These are phyloP conservation scores for Hafferia zeledoni DNA, from an alignment of 2,797 vertebrate species.

Conservation along the genomic window DNA sequence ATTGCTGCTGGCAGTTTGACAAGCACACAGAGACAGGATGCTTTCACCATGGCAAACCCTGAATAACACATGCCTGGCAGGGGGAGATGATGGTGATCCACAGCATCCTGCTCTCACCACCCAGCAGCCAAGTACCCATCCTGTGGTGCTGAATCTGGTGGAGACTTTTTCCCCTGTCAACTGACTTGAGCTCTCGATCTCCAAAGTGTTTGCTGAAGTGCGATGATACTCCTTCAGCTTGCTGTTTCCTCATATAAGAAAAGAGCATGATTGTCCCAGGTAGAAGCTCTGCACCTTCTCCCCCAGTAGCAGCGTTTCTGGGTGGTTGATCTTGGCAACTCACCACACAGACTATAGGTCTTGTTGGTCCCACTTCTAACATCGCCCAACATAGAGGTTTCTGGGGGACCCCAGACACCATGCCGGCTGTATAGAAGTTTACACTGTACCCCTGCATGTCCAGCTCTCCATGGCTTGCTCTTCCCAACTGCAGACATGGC, in stretches of 20 bases:
- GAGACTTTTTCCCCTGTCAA: fast-evolving
- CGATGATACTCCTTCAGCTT: neutral
- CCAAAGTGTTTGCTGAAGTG: neutral
- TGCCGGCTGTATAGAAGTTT: fast-evolving
- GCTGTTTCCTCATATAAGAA: neutral
- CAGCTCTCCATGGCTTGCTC: neutral
- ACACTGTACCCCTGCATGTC: neutral
- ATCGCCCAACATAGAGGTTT: fast-evolving
- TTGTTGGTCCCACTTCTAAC: neutral
- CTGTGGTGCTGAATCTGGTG: neutral
- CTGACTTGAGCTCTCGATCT: neutral
- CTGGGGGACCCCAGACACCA: neutral
- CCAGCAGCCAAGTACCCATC: neutral
- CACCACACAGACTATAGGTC: fast-evolving
- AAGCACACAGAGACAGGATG: fast-evolving
- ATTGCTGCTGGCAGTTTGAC: neutral
- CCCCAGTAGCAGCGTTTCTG: fast-evolving
- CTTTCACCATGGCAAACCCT: neutral
- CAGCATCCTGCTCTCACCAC: fast-evolving
- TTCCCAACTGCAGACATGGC: neutral
- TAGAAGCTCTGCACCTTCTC: fast-evolving
- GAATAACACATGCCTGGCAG: neutral
- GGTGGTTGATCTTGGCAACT: neutral
- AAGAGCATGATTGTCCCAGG: fast-evolving
- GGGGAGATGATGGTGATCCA: neutral